A percentile compares a stretch with the other conserved stretches of the same genome.
Evolutionary conservation across 2,888 invertebrate species (phyloP).

Genomic region (Ecdyonurus torrentis): DNA sequence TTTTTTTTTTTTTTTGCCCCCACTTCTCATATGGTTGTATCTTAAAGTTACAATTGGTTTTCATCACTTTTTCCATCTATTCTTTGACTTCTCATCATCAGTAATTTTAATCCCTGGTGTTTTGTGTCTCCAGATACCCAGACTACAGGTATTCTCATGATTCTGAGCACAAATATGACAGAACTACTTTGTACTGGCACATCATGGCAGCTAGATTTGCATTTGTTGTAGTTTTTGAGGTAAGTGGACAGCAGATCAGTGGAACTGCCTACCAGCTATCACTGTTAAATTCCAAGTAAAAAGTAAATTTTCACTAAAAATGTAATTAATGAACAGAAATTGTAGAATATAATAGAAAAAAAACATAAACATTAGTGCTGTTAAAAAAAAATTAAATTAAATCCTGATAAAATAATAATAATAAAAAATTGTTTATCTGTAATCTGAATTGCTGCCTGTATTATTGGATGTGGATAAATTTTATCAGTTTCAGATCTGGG

Average conservation of each 20-base stretch:
- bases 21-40: slow-evolving; percentile 10
- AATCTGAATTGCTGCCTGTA: too few species aligned
- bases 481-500: too few species aligned
- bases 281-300: background rate
- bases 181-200: slow-evolving; percentile 72
- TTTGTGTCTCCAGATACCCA: slow-evolving; percentile 44
- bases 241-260: slow-evolving; percentile 31
- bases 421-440: too few species aligned
- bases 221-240: slow-evolving; percentile 89
- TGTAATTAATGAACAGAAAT: too few species aligned
- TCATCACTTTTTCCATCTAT: too few species aligned
- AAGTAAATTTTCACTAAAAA: too few species aligned
- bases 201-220: slow-evolving; percentile 75
- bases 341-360: too few species aligned
- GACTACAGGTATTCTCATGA: slow-evolving; percentile 63
- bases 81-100: background rate
- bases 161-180: slow-evolving; percentile 39
- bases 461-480: too few species aligned
- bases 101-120: background rate
- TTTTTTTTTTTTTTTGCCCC: background rate
- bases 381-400: too few species aligned
- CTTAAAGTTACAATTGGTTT: background rate
- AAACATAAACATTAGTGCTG: too few species aligned
- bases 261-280: background rate
- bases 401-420: too few species aligned